phyloP scores from a whole-genome alignment of 2,797 vertebrate genomes.

The Spondyliosoma cantharus region DNA sequence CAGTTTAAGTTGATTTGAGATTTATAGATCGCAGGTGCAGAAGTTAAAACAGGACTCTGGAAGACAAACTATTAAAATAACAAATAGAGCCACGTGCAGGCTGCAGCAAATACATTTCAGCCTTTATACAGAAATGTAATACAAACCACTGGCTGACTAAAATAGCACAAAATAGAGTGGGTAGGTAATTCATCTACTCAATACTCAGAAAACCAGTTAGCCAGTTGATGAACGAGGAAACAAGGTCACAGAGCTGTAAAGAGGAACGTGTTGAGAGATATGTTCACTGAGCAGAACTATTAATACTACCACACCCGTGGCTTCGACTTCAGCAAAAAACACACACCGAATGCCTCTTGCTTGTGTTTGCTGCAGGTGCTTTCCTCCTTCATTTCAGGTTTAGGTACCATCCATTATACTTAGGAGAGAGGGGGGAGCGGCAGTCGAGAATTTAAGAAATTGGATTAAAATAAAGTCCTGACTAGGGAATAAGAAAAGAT shows the following conservation, averaged over 20 bases:
- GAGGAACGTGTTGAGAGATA: constrained; percentile 67
- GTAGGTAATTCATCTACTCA: too few species aligned
- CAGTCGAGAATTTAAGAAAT: constrained; percentile 7
- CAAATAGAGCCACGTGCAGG: background rate
- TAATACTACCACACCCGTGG: constrained; percentile 61
- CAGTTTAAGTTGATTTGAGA: too few species aligned
- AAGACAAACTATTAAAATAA: background rate
- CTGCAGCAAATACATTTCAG: background rate
- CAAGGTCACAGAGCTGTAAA: constrained; percentile 65
- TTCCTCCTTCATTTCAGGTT: constrained; percentile 65
- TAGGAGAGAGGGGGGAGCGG: background rate
- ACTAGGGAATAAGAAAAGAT: constrained; percentile 4
- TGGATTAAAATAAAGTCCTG: constrained; percentile 25
- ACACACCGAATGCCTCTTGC: constrained; percentile 39
- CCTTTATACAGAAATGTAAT: background rate
- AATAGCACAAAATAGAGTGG: too few species aligned
- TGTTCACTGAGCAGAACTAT: constrained; percentile 68
- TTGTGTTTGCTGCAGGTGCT: constrained; percentile 54
- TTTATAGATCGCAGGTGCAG: too few species aligned
- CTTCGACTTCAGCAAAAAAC: constrained; percentile 48
- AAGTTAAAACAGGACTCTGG: background rate
- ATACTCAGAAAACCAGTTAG: background rate
- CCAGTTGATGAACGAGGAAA: constrained; percentile 64
- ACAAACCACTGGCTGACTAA: too few species aligned
- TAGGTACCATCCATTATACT: constrained; percentile 64